Evolutionary conservation across 1,140 invertebrate genomes (phyloP).

Genomic region (Lordiphosa clarofinis): DNA sequence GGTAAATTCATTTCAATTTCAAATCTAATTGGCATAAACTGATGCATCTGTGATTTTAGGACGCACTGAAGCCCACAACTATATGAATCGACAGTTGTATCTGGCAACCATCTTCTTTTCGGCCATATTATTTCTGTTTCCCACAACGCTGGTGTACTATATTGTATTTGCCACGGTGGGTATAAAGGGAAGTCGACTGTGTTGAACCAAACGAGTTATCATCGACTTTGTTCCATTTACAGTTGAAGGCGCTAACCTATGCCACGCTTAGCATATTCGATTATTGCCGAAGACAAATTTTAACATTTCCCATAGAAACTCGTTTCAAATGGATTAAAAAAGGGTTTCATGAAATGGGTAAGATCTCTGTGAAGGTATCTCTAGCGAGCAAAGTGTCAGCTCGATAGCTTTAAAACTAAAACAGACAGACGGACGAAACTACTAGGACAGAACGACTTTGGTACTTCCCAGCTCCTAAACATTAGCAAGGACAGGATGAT

Average conservation of each 20-base stretch:
- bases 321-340: slow-evolving; percentile 55
- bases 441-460: too few species aligned
- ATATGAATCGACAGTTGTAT: slow-evolving; percentile 75
- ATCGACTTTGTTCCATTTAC: not conserved
- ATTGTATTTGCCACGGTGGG: slow-evolving; percentile 73
- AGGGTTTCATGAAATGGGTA: slow-evolving; percentile 52
- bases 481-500: too few species aligned
- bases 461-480: too few species aligned
- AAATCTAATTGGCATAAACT: not conserved
- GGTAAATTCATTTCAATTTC: slow-evolving; percentile 28
- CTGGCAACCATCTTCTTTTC: slow-evolving; percentile 76
- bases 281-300: slow-evolving; percentile 56
- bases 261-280: slow-evolving; percentile 48
- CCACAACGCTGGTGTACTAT: slow-evolving; percentile 73
- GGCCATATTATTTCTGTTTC: slow-evolving; percentile 66
- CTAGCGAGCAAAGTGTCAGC: too few species aligned
- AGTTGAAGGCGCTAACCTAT: slow-evolving; percentile 51
- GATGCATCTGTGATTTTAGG: slow-evolving; percentile 29
- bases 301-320: slow-evolving; percentile 80
- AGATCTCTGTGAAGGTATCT: not conserved
- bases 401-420: too few species aligned
- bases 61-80: slow-evolving; percentile 69
- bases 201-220: not conserved
- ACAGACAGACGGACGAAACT: too few species aligned
- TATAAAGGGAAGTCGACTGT: too few species aligned